These are phyloP conservation scores for Harpagus bidentatus DNA, from an alignment of 2,113 vertebrate species.

Conservation along the genomic window DNA sequence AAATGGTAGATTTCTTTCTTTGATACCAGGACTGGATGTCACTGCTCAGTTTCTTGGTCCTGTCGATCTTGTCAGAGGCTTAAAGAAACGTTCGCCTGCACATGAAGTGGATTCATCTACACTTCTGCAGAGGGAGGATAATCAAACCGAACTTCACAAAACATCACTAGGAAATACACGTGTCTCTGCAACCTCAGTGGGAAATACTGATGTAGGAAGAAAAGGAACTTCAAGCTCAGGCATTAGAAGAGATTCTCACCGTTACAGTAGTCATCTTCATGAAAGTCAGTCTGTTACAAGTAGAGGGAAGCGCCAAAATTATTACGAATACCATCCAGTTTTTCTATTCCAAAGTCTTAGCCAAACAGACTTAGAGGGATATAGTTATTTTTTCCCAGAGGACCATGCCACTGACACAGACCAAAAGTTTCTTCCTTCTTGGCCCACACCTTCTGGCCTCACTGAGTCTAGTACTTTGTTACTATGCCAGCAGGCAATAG, in stretches of 20 bases:
- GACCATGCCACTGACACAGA: constrained; percentile 74
- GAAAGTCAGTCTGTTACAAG: not conserved
- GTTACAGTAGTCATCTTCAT: not conserved
- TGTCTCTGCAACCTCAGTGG: not conserved
- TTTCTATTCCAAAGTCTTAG: constrained; percentile 74
- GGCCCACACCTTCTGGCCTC: constrained; percentile 87
- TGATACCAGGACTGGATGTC: constrained; percentile 85
- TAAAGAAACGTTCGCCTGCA: constrained; percentile 18
- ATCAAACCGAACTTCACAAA: not conserved
- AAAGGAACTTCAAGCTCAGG: not conserved
- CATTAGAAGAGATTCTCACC: not conserved
- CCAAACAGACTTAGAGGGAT: constrained; percentile 72
- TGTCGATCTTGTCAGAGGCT: constrained; percentile 21
- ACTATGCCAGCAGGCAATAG: constrained; percentile 74
- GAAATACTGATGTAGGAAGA: not conserved
- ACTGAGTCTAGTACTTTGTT: constrained; percentile 51
- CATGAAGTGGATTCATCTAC: not conserved
- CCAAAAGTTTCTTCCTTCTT: constrained; percentile 62
- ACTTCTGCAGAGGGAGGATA: not conserved
- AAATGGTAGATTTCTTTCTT: constrained; percentile 57
- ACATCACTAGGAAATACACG: not conserved
- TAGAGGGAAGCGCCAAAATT: constrained; percentile 64
- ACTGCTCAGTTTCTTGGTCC: constrained; percentile 80
- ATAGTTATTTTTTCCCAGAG: constrained; percentile 89
- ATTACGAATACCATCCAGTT: constrained; percentile 49